phyloP scores from a whole-genome alignment of 2,888 invertebrate genomes.

The Gortyna flavago region DNA sequence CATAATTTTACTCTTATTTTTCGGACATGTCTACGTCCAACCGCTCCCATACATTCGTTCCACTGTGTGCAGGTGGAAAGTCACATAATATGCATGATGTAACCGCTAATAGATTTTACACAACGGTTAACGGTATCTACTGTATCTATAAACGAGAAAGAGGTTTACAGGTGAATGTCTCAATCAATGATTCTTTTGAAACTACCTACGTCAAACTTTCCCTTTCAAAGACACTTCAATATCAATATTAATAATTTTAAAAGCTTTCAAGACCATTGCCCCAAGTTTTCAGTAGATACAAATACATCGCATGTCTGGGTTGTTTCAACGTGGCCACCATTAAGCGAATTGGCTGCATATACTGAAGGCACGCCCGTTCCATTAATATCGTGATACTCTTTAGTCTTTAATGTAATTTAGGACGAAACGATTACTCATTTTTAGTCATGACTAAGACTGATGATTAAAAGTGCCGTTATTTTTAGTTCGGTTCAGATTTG shows the following conservation, averaged over 20 bases:
- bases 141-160: neutral
- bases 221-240: conserved; percentile 12
- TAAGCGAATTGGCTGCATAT: conserved; percentile 57
- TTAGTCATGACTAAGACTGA: conserved; percentile 54
- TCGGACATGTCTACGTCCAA: too few species aligned
- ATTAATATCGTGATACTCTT: conserved; percentile 48
- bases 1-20: too few species aligned
- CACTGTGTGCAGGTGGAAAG: neutral
- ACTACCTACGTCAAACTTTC: conserved; percentile 12
- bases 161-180: conserved; percentile 7
- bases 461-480: conserved; percentile 54
- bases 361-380: conserved; percentile 37
- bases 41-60: too few species aligned
- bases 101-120: neutral
- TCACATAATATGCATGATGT: neutral
- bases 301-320: conserved; percentile 51
- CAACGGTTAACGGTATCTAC: neutral
- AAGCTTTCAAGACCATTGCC: conserved; percentile 47
- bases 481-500: conserved; percentile 29
- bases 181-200: neutral
- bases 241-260: conserved; percentile 23
- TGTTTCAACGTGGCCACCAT: conserved; percentile 54
- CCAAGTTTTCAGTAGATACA: conserved; percentile 23
- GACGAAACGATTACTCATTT: conserved; percentile 54
- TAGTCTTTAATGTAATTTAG: conserved; percentile 44